Conservation (phyloP, 2,113 vertebrate species). For the Climacteris rufus region DNA sequence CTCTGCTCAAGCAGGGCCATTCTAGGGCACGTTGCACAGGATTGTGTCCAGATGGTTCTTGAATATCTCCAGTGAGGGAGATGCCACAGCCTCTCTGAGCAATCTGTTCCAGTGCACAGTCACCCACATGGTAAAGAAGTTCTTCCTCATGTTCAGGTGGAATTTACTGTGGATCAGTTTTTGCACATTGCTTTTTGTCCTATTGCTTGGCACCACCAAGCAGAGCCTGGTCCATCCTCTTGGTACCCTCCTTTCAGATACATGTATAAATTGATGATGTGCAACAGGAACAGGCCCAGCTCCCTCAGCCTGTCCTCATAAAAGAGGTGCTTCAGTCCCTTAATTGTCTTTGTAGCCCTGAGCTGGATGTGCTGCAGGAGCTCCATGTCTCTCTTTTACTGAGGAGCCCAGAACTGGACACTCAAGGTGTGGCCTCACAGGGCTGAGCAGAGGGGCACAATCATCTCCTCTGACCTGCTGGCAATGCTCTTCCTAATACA, state of each 20-base stretch:
- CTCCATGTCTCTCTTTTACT: background rate
- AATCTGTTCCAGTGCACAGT: background rate
- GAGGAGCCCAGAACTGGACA: background rate
- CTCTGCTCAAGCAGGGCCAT: background rate
- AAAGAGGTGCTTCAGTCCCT: background rate
- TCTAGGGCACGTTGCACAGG: background rate
- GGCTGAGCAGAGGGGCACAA: background rate
- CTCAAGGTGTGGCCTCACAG: background rate
- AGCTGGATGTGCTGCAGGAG: background rate
- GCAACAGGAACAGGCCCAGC: background rate
- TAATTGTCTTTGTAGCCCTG: background rate
- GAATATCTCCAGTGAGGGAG: background rate
- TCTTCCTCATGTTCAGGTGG: background rate
- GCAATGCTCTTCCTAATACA: background rate
- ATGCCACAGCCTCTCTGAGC: background rate
- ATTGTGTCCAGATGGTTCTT: background rate
- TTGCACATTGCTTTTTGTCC: background rate
- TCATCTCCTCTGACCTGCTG: background rate
- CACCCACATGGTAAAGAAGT: background rate
- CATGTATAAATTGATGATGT: background rate
- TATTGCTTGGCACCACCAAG: background rate
- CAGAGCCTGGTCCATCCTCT: background rate
- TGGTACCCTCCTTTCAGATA: background rate
- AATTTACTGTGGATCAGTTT: background rate
- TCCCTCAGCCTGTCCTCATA: background rate